Evolutionary conservation across 2,113 vertebrate species (phyloP).

Genomic region (Eretmochelys imbricata): DNA sequence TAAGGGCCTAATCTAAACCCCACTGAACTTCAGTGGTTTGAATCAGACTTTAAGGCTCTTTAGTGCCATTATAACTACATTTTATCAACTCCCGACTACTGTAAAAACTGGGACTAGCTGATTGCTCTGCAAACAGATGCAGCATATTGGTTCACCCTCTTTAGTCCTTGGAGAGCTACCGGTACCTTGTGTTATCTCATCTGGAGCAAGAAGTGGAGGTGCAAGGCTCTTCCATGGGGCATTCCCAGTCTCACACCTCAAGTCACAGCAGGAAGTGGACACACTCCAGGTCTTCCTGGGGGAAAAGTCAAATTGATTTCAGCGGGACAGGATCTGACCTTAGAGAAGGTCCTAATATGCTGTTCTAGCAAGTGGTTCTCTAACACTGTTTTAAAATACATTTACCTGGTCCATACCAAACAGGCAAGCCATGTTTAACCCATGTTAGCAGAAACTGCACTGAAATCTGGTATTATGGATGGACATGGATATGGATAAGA

Average conservation of each 20-base stretch:
- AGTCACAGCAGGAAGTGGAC: background rate
- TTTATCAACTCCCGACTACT: background rate
- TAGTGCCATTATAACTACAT: background rate
- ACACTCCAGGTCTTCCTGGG: slow-evolving; percentile 6
- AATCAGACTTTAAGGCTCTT: background rate
- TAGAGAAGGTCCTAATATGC: background rate
- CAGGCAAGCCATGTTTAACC: background rate
- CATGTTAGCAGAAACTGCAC: background rate
- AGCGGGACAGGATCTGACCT: background rate
- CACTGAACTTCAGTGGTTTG: background rate
- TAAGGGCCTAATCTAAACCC: background rate
- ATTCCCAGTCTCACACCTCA: background rate
- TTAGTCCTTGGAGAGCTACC: background rate
- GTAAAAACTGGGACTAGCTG: fast-evolving
- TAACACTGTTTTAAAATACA: background rate
- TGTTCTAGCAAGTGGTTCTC: background rate
- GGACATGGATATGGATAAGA: background rate
- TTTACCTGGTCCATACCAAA: background rate
- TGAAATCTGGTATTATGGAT: background rate
- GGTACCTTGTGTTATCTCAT: background rate
- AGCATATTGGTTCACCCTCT: background rate
- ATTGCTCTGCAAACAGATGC: background rate
- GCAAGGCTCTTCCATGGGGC: background rate
- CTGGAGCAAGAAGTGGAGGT: background rate
- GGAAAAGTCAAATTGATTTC: background rate